Base-by-base conservation (phyloP, 1,140 invertebrate species). In the Meteorus sp. region DNA sequence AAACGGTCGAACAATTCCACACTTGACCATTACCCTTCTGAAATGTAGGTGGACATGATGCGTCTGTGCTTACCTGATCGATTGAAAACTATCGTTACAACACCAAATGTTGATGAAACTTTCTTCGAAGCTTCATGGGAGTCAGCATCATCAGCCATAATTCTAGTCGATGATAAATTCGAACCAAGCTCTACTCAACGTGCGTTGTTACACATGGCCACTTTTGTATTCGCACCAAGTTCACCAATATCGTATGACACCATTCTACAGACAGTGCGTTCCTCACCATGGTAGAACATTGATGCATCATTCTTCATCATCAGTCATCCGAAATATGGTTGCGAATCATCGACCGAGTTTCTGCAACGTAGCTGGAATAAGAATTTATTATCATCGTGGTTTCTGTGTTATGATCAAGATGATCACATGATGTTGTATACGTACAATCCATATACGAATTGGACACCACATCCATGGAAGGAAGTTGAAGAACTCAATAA, bases 111-210 rank as follows among this genome's bases (percentile, higher is more conserved):
- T 7, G 29, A 6, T 7, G 29, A 33, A 6, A 33, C 11, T 31
- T 15, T 55, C 15, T n/a, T 35, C 27, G 27, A 23, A n/a, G 19
- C 11, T 55, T 27, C 23, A 43, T 13, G 5, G 31, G 33, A 11
- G 17, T 17, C 13, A 6, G 27, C 5, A 44, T 56, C 29, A 7
- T 4, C 19, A 1, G 33, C 13, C 20, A 23, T 19, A 33, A 47
- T 58, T 7, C n/a, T n/a, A n/a, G n/a, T n/a, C n/a, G n/a, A 33
- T 45, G 13, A 31, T 37, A 37, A 58, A 23, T 58, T 41, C 35
- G 3, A 8, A 39, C 3, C 3, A 39, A 15, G 4, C 3, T n/a
- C 3, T 4, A 39, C 8, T 39, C 8, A 8, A n/a, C 35, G 13
- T 39, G 8, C 8, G 11, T 39, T n/a, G 3, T 39, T 15, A n/a